These are phyloP conservation scores for Rhagophthalmus giganteus DNA, from an alignment of 2,888 invertebrate species.

Conservation along the genomic window DNA sequence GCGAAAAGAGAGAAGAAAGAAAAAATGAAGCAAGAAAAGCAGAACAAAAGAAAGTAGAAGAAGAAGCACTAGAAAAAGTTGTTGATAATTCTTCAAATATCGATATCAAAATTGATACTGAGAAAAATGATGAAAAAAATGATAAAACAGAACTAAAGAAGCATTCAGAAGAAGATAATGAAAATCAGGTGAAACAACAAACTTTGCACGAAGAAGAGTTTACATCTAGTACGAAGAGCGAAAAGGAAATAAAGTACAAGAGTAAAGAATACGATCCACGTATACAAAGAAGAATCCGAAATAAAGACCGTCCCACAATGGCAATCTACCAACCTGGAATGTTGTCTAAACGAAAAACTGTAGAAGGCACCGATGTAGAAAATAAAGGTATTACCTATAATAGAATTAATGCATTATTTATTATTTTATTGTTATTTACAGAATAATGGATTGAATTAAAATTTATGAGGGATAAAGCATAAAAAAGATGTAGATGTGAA, in stretches of 20 bases:
- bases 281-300: conserved; percentile 60
- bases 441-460: too few species aligned
- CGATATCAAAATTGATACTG: conserved; percentile 4
- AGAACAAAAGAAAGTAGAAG: conserved; percentile 43
- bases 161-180: neutral
- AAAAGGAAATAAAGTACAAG: conserved; percentile 30
- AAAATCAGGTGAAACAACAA: conserved; percentile 1
- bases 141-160: neutral
- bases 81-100: conserved; percentile 4
- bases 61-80: conserved; percentile 14
- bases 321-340: conserved; percentile 90
- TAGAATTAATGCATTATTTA: too few species aligned
- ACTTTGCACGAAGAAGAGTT: conserved; percentile 4
- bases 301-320: conserved; percentile 83
- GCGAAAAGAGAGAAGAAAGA: conserved; percentile 53
- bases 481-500: too few species aligned
- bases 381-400: neutral
- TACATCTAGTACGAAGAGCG: conserved; percentile 5
- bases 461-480: too few species aligned
- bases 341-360: conserved; percentile 70
- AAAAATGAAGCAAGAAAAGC: conserved; percentile 50
- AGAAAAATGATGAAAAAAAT: conserved; percentile 15
- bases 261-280: conserved; percentile 57
- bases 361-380: too few species aligned
- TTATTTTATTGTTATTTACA: too few species aligned